Percentiles rank a stretch among this genome's conserved stretches.
Evolutionary conservation across 2,113 vertebrate genomes (phyloP).

Genomic region (Rhodinocichla rosea): DNA sequence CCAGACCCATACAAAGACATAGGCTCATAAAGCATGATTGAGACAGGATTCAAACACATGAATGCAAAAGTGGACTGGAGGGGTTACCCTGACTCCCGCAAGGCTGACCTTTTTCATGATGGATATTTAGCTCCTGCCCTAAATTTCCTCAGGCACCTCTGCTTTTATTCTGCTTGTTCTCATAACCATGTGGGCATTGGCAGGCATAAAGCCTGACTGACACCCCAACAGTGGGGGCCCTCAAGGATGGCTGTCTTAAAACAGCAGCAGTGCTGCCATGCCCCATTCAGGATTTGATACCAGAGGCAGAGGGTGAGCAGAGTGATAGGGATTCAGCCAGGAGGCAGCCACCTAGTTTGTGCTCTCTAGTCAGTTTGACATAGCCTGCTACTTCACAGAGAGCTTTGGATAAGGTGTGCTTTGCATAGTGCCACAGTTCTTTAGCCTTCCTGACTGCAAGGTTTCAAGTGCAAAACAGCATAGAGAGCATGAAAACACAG

Average conservation of each 20-base stretch:
- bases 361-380: not conserved
- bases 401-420: not conserved
- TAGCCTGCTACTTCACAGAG: not conserved
- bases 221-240: not conserved
- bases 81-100: not conserved
- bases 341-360: not conserved
- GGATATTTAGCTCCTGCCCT: not conserved
- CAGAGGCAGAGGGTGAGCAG: not conserved
- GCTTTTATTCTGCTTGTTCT: not conserved
- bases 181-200: fast-evolving
- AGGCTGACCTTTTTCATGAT: not conserved
- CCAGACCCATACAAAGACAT: not conserved
- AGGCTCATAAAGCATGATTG: not conserved
- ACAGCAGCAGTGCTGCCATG: fast-evolving
- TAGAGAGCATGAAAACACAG: not conserved
- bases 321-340: not conserved
- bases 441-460: not conserved
- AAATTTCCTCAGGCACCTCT: not conserved
- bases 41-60: not conserved
- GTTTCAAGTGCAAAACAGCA: not conserved
- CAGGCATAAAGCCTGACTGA: not conserved
- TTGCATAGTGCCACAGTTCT: not conserved
- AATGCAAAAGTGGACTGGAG: not conserved
- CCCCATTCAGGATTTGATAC: not conserved
- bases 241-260: not conserved